Conservation (phyloP, 2,888 invertebrate genomes). For the Quadroppia sp. region DNA sequence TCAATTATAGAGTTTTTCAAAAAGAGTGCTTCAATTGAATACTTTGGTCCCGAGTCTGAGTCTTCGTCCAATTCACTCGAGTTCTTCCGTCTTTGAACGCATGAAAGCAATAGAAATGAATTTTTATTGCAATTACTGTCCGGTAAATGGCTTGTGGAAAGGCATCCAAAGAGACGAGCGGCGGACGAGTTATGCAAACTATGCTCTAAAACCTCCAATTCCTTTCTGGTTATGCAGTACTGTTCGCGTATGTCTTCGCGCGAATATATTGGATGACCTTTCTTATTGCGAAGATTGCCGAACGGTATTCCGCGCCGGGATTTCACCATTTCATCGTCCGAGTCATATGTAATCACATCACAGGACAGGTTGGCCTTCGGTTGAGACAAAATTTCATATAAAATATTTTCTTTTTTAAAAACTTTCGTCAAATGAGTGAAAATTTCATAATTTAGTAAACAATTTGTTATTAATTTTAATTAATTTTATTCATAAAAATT, state of each 20-base stretch:
- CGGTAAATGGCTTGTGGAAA: constrained; percentile 44
- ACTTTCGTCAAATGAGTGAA: too few relatives aligned
- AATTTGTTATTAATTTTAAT: too few relatives aligned
- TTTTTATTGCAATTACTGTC: constrained; percentile 46
- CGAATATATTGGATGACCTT: constrained; percentile 62
- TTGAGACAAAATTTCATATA: too few relatives aligned
- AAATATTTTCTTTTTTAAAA: too few relatives aligned
- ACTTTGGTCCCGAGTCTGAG: not conserved
- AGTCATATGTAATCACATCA: constrained; percentile 69
- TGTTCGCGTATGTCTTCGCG: constrained; percentile 83
- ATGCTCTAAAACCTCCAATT: constrained; percentile 58
- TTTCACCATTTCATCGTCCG: constrained; percentile 71
- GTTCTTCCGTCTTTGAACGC: constrained; percentile 39
- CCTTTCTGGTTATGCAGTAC: constrained; percentile 87
- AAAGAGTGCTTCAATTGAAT: not conserved
- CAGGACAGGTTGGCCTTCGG: constrained; percentile 10
- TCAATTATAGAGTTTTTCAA: not conserved
- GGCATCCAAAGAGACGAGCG: constrained; percentile 40
- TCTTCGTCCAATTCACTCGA: constrained; percentile 3
- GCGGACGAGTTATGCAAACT: not conserved
- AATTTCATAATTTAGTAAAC: too few relatives aligned
- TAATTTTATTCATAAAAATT: constrained; percentile 3
- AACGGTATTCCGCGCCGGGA: constrained; percentile 54
- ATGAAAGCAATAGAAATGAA: constrained; percentile 45
- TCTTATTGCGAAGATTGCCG: constrained; percentile 46